Percentiles rank a stretch among this genome's conserved stretches.
Conservation (phyloP, 2,113 vertebrate species). For the Urocynchramus pylzowi region DNA sequence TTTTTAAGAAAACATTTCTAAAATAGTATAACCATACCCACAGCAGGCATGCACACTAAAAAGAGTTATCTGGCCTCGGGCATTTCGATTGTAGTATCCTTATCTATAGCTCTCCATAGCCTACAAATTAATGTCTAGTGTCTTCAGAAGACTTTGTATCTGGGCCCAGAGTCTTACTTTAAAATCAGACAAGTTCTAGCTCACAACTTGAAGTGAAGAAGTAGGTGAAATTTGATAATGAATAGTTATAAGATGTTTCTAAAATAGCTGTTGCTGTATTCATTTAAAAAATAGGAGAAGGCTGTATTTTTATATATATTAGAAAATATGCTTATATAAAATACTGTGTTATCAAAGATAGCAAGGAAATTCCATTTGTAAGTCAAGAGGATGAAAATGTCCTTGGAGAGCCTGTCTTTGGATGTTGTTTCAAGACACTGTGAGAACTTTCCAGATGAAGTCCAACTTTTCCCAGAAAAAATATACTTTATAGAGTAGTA, state of each 20-base stretch:
- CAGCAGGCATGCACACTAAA: not conserved
- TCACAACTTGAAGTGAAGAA: not conserved
- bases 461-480: not conserved
- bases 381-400: not conserved
- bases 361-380: slow-evolving; percentile 49
- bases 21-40: not conserved
- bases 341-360: not conserved
- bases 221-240: not conserved
- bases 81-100: not conserved
- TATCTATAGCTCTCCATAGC: not conserved
- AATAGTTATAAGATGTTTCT: not conserved
- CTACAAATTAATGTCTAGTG: not conserved
- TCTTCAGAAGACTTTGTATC: not conserved
- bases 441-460: not conserved
- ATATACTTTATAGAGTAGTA: not conserved
- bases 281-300: not conserved
- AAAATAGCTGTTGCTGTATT: not conserved
- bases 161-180: not conserved
- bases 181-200: not conserved
- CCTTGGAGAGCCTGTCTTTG: not conserved
- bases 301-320: not conserved
- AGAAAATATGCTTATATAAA: not conserved
- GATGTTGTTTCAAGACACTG: not conserved
- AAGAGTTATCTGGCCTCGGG: not conserved
- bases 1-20: not conserved